Percentiles rank a stretch among this genome's conserved stretches.
Evolutionary conservation across 2,113 vertebrate species (phyloP).

Genomic region (Caloenas nicobarica): DNA sequence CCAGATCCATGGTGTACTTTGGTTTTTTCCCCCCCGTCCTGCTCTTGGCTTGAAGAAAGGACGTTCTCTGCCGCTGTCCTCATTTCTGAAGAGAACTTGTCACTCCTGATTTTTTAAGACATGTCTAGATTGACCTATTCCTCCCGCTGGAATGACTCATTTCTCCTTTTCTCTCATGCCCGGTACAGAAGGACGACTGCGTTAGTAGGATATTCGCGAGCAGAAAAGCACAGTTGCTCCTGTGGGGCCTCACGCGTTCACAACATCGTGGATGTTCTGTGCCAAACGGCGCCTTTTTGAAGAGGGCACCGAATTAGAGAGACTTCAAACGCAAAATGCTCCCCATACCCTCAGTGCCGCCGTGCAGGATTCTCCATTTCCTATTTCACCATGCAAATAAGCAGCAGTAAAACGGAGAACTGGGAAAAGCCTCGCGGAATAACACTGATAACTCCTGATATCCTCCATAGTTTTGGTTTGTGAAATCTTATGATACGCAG

Average conservation of each 20-base stretch:
- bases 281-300: background rate
- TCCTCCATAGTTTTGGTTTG: background rate
- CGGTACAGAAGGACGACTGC: background rate
- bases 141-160: background rate
- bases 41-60: background rate
- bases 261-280: too few species aligned
- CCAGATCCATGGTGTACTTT: background rate
- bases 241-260: background rate
- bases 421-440: background rate
- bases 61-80: background rate
- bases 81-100: background rate
- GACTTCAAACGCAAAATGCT: background rate
- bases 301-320: background rate
- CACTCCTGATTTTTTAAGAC: background rate
- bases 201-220: background rate
- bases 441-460: background rate
- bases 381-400: rapidly evolving
- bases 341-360: rapidly evolving
- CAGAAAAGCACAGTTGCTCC: background rate
- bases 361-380: background rate
- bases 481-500: background rate
- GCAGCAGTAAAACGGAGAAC: background rate
- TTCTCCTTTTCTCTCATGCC: background rate
- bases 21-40: background rate
- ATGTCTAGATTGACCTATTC: background rate